Base-by-base conservation (phyloP, 2,797 vertebrate genomes). In the Diplodus puntazzo region DNA sequence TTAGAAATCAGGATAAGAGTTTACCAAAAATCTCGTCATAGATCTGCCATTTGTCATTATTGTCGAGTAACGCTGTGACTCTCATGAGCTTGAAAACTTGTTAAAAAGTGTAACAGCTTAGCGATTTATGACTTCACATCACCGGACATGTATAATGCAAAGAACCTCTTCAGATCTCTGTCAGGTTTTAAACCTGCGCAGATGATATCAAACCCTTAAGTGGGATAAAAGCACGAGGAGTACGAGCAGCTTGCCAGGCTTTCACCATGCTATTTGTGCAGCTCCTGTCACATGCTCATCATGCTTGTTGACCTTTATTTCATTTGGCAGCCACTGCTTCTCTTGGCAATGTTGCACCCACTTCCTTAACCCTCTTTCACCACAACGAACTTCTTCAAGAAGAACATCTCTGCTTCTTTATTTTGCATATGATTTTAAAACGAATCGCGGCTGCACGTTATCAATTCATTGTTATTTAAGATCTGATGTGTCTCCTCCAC, bases 271-370 rank as follows among this genome's bases (percentile, higher is more conserved):
- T 87, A 81, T 85, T 85, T 83, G 70, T 27, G 76, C 54, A 45
- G 46, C 72, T 74, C 21, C 55, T 57, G 73, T 89, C 89, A 92
- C 91, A 89, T 87, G 81, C 73, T 83, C 5, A 13, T 84, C 88
- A 82, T 80, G 68, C 65, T 10, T 82, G 75, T 80, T 90, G 85
- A 86, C 80, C 83, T 87, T 84, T 46, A 67, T 62, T 43, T 60
- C 23, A 30, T 67, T 79, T 83, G 83, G 83, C 82, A 66, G 45
- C 72, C 46, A 79, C 48, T 57, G 14, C 49, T 59, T 54, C 13
- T 71, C 67, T 49, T 67, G 58, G 45, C 57, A 59, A 62, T 14
- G 48, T 60, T 48, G 0, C 50, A n/a, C 3, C n/a, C 18, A 3
- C 20, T 7, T 34, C 34, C 46, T 20, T 20, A 12, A 9, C 18